Conservation (phyloP, 2,113 vertebrate genomes). For the Oreamnos americanus region DNA sequence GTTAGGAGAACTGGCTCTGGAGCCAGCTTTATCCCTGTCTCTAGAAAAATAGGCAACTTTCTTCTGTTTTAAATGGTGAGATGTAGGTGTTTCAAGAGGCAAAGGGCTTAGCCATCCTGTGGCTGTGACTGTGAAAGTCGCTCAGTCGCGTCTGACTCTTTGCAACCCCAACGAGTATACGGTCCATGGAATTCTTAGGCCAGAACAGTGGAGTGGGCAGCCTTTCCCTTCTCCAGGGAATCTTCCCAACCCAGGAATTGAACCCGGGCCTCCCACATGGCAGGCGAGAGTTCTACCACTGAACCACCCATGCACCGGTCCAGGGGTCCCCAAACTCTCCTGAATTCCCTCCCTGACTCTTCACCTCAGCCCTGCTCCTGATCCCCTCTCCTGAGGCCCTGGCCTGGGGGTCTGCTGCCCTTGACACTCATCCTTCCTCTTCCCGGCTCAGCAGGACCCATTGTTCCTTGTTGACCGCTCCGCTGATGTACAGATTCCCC, state of each 20-base stretch:
- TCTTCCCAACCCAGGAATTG: conserved; percentile 60
- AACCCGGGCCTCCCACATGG: conserved; percentile 77
- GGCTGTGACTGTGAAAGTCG: not conserved
- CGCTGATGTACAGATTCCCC: not conserved
- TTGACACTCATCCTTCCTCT: accelerated
- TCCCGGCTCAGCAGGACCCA: not conserved
- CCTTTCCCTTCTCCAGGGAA: not conserved
- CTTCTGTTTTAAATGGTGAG: not conserved
- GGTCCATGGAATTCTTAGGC: not conserved
- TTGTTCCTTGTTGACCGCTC: accelerated
- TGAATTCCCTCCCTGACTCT: not conserved
- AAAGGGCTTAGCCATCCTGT: not conserved
- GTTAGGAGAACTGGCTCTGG: not conserved
- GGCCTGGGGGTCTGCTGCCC: no score
- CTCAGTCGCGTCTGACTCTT: accelerated
- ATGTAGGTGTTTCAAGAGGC: not conserved
- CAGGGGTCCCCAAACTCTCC: not conserved
- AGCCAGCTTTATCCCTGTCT: no score
- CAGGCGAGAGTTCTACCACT: conserved; percentile 85
- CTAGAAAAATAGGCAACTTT: not conserved
- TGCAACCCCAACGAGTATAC: not conserved
- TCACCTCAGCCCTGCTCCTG: no score
- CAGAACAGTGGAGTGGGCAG: not conserved
- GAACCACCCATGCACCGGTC: not conserved
- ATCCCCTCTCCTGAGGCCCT: not conserved